Base-by-base conservation (phyloP, 2,113 vertebrate species). In the Dissostichus mawsoni region DNA sequence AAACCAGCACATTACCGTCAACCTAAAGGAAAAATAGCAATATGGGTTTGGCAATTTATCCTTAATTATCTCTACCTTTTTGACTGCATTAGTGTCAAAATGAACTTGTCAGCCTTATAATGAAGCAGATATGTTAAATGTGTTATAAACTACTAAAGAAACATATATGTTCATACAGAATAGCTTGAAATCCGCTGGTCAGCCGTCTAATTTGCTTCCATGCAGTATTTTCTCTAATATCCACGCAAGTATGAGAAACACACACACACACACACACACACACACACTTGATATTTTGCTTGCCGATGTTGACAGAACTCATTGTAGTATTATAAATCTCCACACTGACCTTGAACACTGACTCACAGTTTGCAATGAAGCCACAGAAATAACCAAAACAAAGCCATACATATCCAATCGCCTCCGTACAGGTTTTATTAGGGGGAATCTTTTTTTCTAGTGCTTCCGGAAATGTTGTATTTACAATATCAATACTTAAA, bases 221-320 rank as follows among this genome's bases (percentile, higher is more conserved):
- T 36, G 70, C 44, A 63, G 63, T 33, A 51, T 79, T 57, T 73
- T 3, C 63, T 63, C 36, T 62, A 23, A 74, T 78, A 65, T 44
- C 45, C 56, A 58, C 20, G 56, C 68, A 16, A 33, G n/a, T n/a
- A 56, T 45, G 50, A 63, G 20, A 57, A 36, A 25, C 8, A 36
- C 7, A 25, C 44, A 69, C 51, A 68, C 51, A 64, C 17, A 53
- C 17, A 52, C 14, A 25, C 50, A 59, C 45, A 72, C 18, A 50
- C 20, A 51, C 53, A 62, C 18, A 14, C 33, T 69, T 69, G 51
- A 68, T 65, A 51, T 61, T 69, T 16, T 47, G 53, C 2, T 2
- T 69, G 73, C 81, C 61, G 73, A 83, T 69, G 77, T 58, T 36
- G 47, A 53, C 75, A 86, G 50, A 79, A 70, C 33, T 52, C 3